A percentile compares a stretch with the other conserved stretches of the same genome.
phyloP scores from a whole-genome alignment of 2,888 invertebrate species.

The Tromatobia lineatoria region DNA sequence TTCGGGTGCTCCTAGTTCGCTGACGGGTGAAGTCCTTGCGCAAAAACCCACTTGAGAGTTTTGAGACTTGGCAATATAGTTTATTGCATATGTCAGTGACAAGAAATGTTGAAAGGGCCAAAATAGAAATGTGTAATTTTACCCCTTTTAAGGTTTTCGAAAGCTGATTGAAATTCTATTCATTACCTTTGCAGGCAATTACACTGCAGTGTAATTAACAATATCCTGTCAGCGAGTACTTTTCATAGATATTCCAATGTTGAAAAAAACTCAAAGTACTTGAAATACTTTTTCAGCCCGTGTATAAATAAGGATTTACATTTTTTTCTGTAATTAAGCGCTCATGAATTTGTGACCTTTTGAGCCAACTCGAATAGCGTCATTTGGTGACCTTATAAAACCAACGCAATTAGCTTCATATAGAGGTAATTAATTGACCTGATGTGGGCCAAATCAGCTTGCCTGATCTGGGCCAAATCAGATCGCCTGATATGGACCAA shows the following conservation, averaged over 20 bases:
- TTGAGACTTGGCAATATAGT: neutral
- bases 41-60: conserved; percentile 1
- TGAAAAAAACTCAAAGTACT: too few relatives aligned
- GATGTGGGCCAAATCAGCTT: too few relatives aligned
- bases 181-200: neutral
- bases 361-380: too few relatives aligned
- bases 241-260: neutral
- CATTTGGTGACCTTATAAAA: too few relatives aligned
- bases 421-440: too few relatives aligned
- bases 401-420: too few relatives aligned
- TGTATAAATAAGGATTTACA: too few relatives aligned
- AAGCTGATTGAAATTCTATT: neutral
- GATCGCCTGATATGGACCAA: too few relatives aligned
- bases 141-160: neutral
- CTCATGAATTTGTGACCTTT: too few relatives aligned
- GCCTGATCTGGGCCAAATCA: too few relatives aligned
- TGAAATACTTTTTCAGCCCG: too few relatives aligned
- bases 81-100: neutral
- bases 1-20: conserved; percentile 2
- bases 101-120: neutral
- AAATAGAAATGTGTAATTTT: neutral
- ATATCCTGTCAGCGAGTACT: neutral
- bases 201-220: neutral
- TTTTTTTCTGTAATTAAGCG: too few relatives aligned
- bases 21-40: conserved; percentile 4